Evolutionary conservation across 1,140 invertebrate genomes (phyloP), one percentile per base, ranked within the genome.

Genomic region (Mercenaria mercenaria): DNA sequence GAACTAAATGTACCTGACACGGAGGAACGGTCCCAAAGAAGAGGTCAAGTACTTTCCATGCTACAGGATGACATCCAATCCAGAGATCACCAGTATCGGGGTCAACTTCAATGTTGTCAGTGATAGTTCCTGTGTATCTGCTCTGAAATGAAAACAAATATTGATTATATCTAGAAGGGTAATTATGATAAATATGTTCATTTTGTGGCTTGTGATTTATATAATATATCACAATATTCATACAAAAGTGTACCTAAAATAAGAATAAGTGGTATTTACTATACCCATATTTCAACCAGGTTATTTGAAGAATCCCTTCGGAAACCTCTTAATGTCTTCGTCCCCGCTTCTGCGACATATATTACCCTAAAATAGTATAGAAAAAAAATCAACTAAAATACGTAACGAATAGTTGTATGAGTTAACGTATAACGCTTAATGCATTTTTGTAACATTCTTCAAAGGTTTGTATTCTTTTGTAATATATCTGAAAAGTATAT

Each of bases 61-160:
- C 20, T 15, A 81, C n/a, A 0, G 79, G 79, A 81, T 81, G 79
- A 41, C n/a, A 59, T 4, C 79, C 79, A 15, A 81, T 81, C 79
- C 50, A 81, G 3, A 81, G 52, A 32, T 81, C 56, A 4, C 79
- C 79, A 15, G 79, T 81, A n/a, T 59, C 52, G 23, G 50, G 79
- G 47, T 81, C 79, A 32, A 81, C 79, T 4, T 81, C 59, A n/a
- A 81, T 81, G n/a, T 81, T 81, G 50, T 81, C 79, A 37, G 50
- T 26, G 11, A 10, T 43, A 18, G 79, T 59, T 3, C 50, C 79
- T 2, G 29, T 26, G 34, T 81, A 37, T 3, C 34, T 2, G 23
- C 50, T 43, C 79, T 56, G 20, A 29, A 26, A 47, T 67, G 67
- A 47, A 47, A 47, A 47, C 43, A 47, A 8, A 47, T 6, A 15